Evolutionary conservation across 2,888 invertebrate species (phyloP).

Genomic region (Cheilosia soror): DNA sequence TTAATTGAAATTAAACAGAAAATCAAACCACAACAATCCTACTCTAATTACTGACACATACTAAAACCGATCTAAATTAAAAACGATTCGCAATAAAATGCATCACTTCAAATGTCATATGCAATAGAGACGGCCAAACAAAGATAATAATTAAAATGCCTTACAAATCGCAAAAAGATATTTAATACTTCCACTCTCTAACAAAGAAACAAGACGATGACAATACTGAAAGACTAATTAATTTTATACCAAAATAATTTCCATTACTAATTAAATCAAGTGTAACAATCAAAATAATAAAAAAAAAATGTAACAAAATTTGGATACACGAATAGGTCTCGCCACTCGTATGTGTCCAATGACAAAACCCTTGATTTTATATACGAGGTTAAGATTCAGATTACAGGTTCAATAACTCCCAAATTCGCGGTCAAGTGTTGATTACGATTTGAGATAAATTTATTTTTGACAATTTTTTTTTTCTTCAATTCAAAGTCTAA

Average conservation of each 20-base stretch:
- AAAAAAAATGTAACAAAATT: slow-evolving; percentile 1
- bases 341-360: background rate
- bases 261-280: slow-evolving; percentile 49
- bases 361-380: slow-evolving; percentile 36
- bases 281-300: slow-evolving; percentile 11
- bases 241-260: slow-evolving; percentile 32
- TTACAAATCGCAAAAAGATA: background rate
- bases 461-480: background rate
- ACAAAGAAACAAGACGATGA: slow-evolving; percentile 25
- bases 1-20: background rate
- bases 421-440: slow-evolving; percentile 41
- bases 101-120: slow-evolving; percentile 35
- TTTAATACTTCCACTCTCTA: background rate
- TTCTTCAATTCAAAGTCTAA: background rate
- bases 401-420: slow-evolving; percentile 55
- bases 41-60: slow-evolving; percentile 11
- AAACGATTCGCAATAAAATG: background rate
- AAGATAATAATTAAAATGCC: slow-evolving; percentile 3
- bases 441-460: slow-evolving; percentile 10
- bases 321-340: background rate
- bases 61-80: background rate
- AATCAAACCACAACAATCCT: background rate
- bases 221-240: slow-evolving; percentile 4
- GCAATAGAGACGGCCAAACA: slow-evolving; percentile 14
- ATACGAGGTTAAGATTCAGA: slow-evolving; percentile 52